phyloP scores from a whole-genome alignment of 2,113 vertebrate species.

The Cyrtonyx montezumae region DNA sequence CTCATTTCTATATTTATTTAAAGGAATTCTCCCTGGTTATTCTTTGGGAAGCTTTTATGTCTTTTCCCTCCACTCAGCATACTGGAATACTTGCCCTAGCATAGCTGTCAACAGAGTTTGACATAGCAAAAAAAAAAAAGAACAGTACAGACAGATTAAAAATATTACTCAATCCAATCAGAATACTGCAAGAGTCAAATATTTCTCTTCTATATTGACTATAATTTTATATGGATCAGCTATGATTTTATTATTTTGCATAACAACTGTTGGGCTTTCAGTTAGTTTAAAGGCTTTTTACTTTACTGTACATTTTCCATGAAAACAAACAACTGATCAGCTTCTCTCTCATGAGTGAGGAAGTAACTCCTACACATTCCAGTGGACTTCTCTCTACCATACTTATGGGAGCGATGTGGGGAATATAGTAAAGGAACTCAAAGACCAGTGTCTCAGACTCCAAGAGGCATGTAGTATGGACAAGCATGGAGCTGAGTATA shows the following conservation, averaged over 20 bases:
- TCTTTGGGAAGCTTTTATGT: conserved; percentile 23
- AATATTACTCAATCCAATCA: neutral
- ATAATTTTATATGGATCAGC: neutral
- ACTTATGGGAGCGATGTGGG: neutral
- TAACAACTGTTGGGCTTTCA: neutral
- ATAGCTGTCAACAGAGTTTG: conserved; percentile 33
- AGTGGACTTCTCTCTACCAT: neutral
- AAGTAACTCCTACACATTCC: neutral
- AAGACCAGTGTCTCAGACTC: neutral
- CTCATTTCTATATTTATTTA: conserved; percentile 7
- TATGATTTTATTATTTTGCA: neutral
- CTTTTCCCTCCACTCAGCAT: neutral
- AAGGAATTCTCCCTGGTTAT: conserved; percentile 7
- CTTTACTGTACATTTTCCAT: neutral
- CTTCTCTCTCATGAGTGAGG: neutral
- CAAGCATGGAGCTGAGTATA: neutral
- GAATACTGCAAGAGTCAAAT: neutral
- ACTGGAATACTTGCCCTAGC: neutral
- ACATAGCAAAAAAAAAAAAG: neutral
- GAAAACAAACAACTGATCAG: neutral
- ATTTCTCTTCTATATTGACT: neutral
- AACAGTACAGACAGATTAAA: conserved; percentile 2
- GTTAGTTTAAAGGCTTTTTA: conserved; percentile 3
- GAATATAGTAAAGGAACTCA: neutral
- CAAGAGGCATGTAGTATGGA: neutral